Base-by-base conservation (phyloP, 2,113 vertebrate species). In the Osmerus mordax region DNA sequence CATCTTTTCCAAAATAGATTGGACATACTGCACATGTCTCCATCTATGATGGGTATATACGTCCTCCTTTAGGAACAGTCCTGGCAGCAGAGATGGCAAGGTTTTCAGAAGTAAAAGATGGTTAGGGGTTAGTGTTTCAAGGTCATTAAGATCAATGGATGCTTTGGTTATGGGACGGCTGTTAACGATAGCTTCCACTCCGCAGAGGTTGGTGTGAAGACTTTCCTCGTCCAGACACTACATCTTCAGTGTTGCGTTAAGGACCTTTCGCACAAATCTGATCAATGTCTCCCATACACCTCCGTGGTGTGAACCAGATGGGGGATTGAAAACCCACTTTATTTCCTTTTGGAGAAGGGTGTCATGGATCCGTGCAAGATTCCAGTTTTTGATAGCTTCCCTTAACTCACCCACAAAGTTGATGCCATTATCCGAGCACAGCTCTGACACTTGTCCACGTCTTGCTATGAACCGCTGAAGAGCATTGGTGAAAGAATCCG, bases 291-390 rank as follows among this genome's bases (percentile, higher is more conserved):
- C 23, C 23, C 23, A 23, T 23, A 23, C 23, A 23, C 13, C 60
- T 62, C 19, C 21, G 14, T 62, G 5, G 15, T 62, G 60, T 62
- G 60, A 62, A 12, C 60, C 60, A 62, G 21, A 25, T 12, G 60
- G 60, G 60, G 60, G 60, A 25, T 62, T 62, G 21, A 62, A 62
- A 62, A 28, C 28, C 60, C 60, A 62, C 21, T 62, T 62, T 12
- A 62, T 62, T 62, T 13, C 60, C 28, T 62, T 66, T 74, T 23
- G 23, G 23, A 23, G 23, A 23, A 23, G 23, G 23, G 23, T 23
- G 23, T 23, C 23, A 23, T 23, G 23, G 23, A 23, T 23, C 23
- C 23, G 23, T 1, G 23, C 23, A 23, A 23, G 23, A 23, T 23
- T 23, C 23, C 23, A 23, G 23, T 23, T 23, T 23, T 23, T 23